Evolutionary conservation across 2,797 vertebrate species (phyloP), one percentile per base, ranked within the genome.

Genomic region (Intellagama lesueurii): DNA sequence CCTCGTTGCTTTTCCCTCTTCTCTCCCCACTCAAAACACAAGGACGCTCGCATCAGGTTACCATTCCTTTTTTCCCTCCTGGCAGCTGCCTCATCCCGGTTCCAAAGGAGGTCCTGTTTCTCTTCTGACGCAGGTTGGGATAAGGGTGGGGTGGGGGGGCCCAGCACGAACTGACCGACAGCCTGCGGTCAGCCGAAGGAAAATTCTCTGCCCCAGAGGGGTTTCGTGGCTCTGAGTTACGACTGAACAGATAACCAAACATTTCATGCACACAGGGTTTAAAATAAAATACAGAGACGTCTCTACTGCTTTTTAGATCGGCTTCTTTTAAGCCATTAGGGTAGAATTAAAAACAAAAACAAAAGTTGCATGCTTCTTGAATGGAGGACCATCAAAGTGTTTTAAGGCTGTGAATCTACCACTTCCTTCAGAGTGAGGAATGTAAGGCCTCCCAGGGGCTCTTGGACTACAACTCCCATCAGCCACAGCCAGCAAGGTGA

Each of bases 21-120:
- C 81, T 22, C 49, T 30, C 1, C 3, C 8, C 6, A 0, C 16
- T 44, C 56, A 3, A 44, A 19, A 30, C 40, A 30, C 19, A 80
- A 11, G 69, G 75, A 1, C 12, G 11, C 4, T 35, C 40, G 72
- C 75, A 8, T 78, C 83, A 64, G n/a, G 30, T 80, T 88, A 64
- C 40, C 83, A 19, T 44, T 47, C 76, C 90, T 72, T 26, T 35
- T 83, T n/a, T 84, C 69, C 86, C 28, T 5, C 44, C 60, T 28
- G 60, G 83, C 87, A 92, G 89, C 91, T 92, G 89, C 19, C 26
- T 3, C 30, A 70, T 40, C 87, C 83, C 22, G n/a, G 47, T 32
- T 90, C 80, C 49, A 12, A 1, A 14, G 5, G 80, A 68, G 77
- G 64, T 85, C 75, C 32, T 19, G 7, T 76, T 89, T 92, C 87